Evolutionary conservation across 2,797 vertebrate genomes (phyloP).

Genomic region (Tolypeutes matacus): DNA sequence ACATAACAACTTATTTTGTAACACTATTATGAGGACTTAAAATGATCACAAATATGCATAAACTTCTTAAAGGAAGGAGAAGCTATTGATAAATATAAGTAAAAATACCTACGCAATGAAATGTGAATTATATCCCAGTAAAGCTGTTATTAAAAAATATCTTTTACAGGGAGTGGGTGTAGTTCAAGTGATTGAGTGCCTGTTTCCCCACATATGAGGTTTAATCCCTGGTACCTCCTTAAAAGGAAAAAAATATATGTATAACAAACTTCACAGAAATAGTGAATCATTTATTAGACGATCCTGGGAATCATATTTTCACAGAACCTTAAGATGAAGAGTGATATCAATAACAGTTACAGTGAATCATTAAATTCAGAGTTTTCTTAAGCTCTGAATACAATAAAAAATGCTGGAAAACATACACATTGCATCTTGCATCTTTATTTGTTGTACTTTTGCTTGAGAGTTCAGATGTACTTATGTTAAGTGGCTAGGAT

Average conservation of each 20-base stretch:
- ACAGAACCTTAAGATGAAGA: neutral
- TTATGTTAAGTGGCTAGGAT: neutral
- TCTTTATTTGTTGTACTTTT: neutral
- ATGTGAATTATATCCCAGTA: neutral
- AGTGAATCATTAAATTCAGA: neutral
- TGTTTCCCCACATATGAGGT: too few species aligned
- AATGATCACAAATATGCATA: neutral
- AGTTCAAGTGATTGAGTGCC: too few species aligned
- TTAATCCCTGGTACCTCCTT: too few species aligned
- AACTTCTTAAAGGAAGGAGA: neutral
- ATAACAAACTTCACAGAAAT: neutral
- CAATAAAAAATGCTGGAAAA: neutral
- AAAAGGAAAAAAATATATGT: too few species aligned
- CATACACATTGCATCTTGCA: neutral
- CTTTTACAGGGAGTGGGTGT: neutral
- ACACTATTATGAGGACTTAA: neutral
- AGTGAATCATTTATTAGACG: neutral
- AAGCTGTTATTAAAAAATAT: neutral
- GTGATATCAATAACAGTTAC: neutral
- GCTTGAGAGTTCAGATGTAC: neutral
- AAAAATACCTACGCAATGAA: neutral
- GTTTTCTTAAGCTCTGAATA: neutral
- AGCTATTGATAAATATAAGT: neutral
- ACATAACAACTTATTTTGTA: neutral
- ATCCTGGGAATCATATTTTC: neutral